These are phyloP conservation scores for Orthosia incerta DNA, from an alignment of 2,888 invertebrate species.

Conservation along the genomic window DNA sequence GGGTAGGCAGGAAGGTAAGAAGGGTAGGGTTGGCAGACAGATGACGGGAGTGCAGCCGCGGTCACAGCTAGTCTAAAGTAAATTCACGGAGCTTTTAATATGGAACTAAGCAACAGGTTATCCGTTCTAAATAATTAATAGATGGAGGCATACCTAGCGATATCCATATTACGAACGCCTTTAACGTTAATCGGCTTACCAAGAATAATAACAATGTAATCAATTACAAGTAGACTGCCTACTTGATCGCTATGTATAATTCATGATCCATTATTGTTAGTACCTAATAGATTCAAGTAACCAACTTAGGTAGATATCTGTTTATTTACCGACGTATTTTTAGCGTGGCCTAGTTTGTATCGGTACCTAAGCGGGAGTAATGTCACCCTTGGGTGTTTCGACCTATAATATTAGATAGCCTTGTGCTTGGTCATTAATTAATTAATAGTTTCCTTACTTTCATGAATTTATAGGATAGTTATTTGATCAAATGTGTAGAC, in stretches of 20 bases:
- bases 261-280: slow-evolving; percentile 39
- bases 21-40: no score
- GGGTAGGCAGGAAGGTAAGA: no score
- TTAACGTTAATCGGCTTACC: slow-evolving; percentile 50
- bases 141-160: background rate
- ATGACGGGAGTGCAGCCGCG: no score
- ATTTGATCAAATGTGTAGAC: background rate
- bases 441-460: background rate
- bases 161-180: background rate
- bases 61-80: no score
- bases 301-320: slow-evolving; percentile 7
- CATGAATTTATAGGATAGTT: background rate
- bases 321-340: slow-evolving; percentile 25
- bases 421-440: background rate
- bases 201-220: slow-evolving; percentile 52
- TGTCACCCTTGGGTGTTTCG: background rate
- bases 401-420: background rate
- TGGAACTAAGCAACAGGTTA: background rate
- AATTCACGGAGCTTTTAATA: background rate
- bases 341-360: slow-evolving; percentile 17
- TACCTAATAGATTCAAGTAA: slow-evolving; percentile 38
- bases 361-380: slow-evolving; percentile 10
- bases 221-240: slow-evolving; percentile 35
- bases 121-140: background rate
- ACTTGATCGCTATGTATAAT: slow-evolving; percentile 44